Evolutionary conservation across 2,797 vertebrate species (phyloP).

Genomic region (Eupleurogrammus muticus): DNA sequence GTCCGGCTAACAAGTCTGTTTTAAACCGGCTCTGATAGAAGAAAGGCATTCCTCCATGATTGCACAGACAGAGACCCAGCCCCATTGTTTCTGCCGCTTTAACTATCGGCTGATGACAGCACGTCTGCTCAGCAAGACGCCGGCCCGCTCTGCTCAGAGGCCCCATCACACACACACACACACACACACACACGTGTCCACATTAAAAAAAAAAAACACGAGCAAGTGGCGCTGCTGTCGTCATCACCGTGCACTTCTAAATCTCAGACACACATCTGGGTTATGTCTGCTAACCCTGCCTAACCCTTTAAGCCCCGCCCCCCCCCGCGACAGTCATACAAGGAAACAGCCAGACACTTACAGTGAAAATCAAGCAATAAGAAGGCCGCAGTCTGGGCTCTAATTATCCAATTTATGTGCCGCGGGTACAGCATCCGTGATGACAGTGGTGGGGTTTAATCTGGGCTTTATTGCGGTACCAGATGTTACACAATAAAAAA

Average conservation of each 20-base stretch:
- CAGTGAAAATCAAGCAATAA: conserved; percentile 44
- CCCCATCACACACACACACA: background rate
- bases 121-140: conserved; percentile 68
- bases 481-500: conserved; percentile 61
- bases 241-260: conserved; percentile 34
- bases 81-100: conserved; percentile 73
- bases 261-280: conserved; percentile 20
- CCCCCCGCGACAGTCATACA: conserved; percentile 21
- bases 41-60: conserved; percentile 77
- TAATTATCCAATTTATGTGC: conserved; percentile 64
- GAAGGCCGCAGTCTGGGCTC: conserved; percentile 44
- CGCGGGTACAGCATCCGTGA: conserved; percentile 24
- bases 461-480: conserved; percentile 48
- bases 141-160: conserved; percentile 35
- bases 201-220: conserved; percentile 48
- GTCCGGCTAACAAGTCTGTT: conserved; percentile 31
- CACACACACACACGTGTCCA: conserved; percentile 17
- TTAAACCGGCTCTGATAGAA: conserved; percentile 40
- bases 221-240: conserved; percentile 31
- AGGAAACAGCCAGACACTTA: conserved; percentile 44
- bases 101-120: conserved; percentile 79
- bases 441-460: conserved; percentile 35
- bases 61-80: conserved; percentile 63
- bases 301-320: conserved; percentile 37
- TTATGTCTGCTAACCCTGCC: conserved; percentile 42